Evolutionary conservation across 2,888 invertebrate species (phyloP).

Genomic region (Catocala fraxini): DNA sequence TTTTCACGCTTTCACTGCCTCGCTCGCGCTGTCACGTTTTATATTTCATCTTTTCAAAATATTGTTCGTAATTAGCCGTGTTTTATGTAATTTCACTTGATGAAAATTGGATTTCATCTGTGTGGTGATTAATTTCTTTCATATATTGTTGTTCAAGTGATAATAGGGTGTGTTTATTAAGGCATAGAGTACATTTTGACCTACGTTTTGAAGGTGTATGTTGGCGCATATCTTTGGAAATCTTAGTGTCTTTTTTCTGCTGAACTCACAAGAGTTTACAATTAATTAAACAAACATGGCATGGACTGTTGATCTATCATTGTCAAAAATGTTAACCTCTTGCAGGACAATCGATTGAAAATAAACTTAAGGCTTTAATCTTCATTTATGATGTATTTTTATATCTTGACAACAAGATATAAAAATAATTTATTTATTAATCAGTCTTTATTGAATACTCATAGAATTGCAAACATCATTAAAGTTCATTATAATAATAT

Average conservation of each 20-base stretch:
- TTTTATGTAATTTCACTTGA: conserved; percentile 41
- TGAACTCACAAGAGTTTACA: too few relatives aligned
- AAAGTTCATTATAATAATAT: too few relatives aligned
- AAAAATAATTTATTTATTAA: too few relatives aligned
- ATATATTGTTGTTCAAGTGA: not conserved
- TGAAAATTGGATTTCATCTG: conserved; percentile 15
- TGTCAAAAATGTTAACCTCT: too few relatives aligned
- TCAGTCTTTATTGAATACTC: too few relatives aligned
- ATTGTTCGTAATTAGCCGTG: conserved; percentile 52
- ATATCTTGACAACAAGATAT: too few relatives aligned
- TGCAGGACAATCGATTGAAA: too few relatives aligned
- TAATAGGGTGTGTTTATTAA: not conserved
- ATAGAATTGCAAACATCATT: too few relatives aligned
- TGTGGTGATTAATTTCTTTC: conserved; percentile 4
- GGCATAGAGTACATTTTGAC: not conserved
- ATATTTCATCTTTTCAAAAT: conserved; percentile 58
- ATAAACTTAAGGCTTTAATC: too few relatives aligned
- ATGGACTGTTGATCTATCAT: not conserved
- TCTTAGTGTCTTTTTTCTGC: too few relatives aligned
- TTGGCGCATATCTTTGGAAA: too few relatives aligned
- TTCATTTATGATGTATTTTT: too few relatives aligned
- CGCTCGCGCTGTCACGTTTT: conserved; percentile 50
- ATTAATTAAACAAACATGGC: not conserved
- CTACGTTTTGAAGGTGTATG: not conserved
- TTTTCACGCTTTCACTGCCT: conserved; percentile 76